phyloP scores from a whole-genome alignment of 2,888 invertebrate species.

The Pocota personata region DNA sequence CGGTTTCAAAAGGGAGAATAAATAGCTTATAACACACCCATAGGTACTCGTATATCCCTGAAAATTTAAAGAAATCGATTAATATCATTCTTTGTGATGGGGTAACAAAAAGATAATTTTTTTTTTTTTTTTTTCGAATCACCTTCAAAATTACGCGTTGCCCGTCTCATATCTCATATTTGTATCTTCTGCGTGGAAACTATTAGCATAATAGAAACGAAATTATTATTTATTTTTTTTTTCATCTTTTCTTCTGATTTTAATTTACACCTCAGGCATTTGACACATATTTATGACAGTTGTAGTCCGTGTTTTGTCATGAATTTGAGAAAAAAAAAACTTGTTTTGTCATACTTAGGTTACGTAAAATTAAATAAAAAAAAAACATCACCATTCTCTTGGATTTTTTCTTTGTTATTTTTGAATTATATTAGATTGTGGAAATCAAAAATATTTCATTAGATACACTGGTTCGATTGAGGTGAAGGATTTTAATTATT shows the following conservation, averaged over 20 bases:
- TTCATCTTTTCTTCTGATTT: not conserved
- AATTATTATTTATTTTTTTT: not conserved
- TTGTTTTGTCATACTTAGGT: constrained; percentile 1
- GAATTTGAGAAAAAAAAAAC: constrained; percentile 2
- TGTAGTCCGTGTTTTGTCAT: constrained; percentile 18
- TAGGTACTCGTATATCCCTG: not conserved
- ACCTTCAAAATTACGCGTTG: not conserved
- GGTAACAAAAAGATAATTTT: not conserved
- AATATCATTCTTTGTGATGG: not conserved
- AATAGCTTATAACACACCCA: not conserved
- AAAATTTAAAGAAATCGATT: not conserved
- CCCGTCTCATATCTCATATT: not conserved
- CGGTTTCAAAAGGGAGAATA: not conserved
- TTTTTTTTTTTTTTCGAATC: not conserved
- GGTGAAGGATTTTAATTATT: constrained; percentile 9
- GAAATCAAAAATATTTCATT: not conserved
- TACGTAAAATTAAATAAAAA: constrained; percentile 15
- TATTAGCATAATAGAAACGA: constrained; percentile 16
- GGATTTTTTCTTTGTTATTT: not conserved
- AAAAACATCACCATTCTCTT: not conserved
- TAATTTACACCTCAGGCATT: constrained; percentile 45
- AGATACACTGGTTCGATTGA: not conserved
- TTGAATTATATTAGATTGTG: not conserved
- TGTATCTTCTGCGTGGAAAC: not conserved
- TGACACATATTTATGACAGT: constrained; percentile 49